Conservation (phyloP, 2,888 invertebrate species). For the Ochropleura leucogaster region DNA sequence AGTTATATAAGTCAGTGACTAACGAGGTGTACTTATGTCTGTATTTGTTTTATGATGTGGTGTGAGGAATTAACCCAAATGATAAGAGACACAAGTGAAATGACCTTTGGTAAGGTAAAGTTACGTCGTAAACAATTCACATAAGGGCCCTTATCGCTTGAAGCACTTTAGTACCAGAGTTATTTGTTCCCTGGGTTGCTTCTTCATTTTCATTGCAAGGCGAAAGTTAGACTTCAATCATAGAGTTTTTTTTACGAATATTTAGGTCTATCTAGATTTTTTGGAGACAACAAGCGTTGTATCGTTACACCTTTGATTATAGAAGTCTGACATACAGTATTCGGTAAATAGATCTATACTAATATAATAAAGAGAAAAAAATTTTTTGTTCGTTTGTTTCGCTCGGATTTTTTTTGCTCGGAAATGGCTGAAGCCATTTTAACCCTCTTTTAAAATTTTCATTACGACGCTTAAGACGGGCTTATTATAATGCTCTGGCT, state of each 20-base stretch:
- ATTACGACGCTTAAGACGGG: too few relatives aligned
- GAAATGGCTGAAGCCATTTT: too few relatives aligned
- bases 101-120: slow-evolving; percentile 8
- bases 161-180: slow-evolving; percentile 1
- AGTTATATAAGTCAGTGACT: slow-evolving; percentile 61
- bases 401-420: too few relatives aligned
- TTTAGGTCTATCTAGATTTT: slow-evolving; percentile 21
- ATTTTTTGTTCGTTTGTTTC: too few relatives aligned
- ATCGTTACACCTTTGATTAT: slow-evolving; percentile 5
- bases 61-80: slow-evolving; percentile 23
- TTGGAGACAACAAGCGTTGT: background rate
- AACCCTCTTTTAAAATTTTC: too few relatives aligned
- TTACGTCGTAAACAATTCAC: background rate
- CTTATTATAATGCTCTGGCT: too few relatives aligned
- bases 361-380: too few relatives aligned
- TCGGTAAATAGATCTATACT: too few relatives aligned
- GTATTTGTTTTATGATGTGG: slow-evolving; percentile 22
- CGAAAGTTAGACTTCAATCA: background rate
- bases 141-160: background rate
- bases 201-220: background rate
- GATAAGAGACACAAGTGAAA: slow-evolving; percentile 34
- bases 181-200: background rate
- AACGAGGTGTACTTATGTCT: slow-evolving; percentile 25
- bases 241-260: background rate
- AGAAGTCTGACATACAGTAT: background rate